Evolutionary conservation across 2,113 vertebrate species (phyloP), one percentile per base, ranked within the genome.

Genomic region (Perca fluviatilis): DNA sequence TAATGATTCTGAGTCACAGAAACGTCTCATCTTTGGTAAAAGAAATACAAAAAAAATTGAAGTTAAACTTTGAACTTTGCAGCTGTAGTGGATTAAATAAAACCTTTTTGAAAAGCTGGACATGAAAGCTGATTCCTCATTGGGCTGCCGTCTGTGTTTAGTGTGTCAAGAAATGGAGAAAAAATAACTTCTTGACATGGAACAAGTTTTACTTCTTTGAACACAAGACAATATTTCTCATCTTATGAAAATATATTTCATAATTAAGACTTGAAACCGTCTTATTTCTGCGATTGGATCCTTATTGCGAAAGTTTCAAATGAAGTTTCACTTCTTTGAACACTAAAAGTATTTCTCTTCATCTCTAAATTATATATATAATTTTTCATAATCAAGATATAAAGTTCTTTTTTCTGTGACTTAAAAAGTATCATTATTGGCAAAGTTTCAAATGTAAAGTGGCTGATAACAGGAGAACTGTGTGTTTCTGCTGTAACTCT

Each of bases 381-480:
- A 15, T 58, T 12, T 18, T 1, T 58, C 3, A 27, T 27, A 27
- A 15, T 1, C 15, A 6, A 33, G 3, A 33, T 19, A 50, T 27
- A 18, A 40, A 54, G 7, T 21, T 13, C 1, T 63, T 5, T 18
- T 63, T 75, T 57, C 72, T 71, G 75, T 86, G 85, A 67, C 65
- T 62, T 18, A 0, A 70, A 15, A 0, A n/a, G 21, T 18, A 30
- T 83, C 77, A 16, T 74, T 6, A 3, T 5, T 49, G 46, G 21
- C 27, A 16, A 19, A 8, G 16, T 49, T 72, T 40, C 10, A n/a
- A 4, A 56, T 10, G 19, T 54, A 14, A 33, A 49, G 7, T 3
- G 0, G 2, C 49, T 33, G 21, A 65, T 16, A 36, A 60, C 57
- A 16, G 11, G n/a, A 50, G 67, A 62, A 16, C 9, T 7, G 7